Conservation (phyloP, 1,140 invertebrate genomes). For the Pinna nobilis region DNA sequence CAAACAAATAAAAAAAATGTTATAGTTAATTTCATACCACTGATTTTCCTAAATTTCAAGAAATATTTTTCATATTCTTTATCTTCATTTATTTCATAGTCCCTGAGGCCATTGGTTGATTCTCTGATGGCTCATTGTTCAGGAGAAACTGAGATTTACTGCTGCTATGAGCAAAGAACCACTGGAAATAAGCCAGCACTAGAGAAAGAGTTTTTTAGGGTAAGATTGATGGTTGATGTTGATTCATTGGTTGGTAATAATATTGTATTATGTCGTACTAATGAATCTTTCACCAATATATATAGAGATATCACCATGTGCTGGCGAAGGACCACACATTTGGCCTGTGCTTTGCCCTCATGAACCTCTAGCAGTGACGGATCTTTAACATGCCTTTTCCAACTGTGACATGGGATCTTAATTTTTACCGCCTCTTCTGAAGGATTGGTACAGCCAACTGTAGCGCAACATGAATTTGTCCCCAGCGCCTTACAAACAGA, state of each 20-base stretch:
- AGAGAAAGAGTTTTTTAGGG: slow-evolving; percentile 66
- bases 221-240: slow-evolving; percentile 11
- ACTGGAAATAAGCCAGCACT: slow-evolving; percentile 67
- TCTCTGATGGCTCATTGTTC: slow-evolving; percentile 54
- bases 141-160: slow-evolving; percentile 56
- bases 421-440: too few relatives aligned
- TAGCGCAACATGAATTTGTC: too few relatives aligned
- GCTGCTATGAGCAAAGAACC: slow-evolving; percentile 69
- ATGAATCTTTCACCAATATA: not conserved
- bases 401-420: not conserved
- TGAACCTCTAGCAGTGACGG: not conserved
- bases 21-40: not conserved
- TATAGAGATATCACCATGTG: not conserved
- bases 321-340: not conserved
- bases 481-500: too few relatives aligned
- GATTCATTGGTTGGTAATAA: not conserved
- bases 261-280: not conserved
- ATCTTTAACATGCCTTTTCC: not conserved
- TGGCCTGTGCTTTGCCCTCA: too few relatives aligned
- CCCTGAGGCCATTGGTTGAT: slow-evolving; percentile 63
- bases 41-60: not conserved
- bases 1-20: too few relatives aligned
- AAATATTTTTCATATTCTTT: not conserved
- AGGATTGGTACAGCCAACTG: too few relatives aligned
- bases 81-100: slow-evolving; percentile 51